Evolutionary conservation across 2,797 vertebrate genomes (phyloP).

Genomic region (Potorous gilbertii): DNA sequence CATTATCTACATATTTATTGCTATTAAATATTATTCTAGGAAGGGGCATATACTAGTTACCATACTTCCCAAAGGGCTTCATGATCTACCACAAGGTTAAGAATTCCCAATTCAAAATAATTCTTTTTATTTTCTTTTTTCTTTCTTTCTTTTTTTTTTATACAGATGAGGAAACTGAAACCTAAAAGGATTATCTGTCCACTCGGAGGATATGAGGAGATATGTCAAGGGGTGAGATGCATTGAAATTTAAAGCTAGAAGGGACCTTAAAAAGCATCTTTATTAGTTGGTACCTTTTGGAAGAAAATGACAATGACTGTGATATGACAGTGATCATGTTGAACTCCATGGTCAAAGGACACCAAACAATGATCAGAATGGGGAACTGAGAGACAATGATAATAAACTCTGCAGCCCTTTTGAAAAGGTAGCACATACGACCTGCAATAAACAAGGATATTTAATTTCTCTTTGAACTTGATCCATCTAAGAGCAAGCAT

Average conservation of each 20-base stretch:
- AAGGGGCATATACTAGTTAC: background rate
- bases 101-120: background rate
- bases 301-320: background rate
- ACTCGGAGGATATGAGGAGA: background rate
- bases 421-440: background rate
- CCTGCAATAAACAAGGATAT: background rate
- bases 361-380: background rate
- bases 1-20: background rate
- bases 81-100: background rate
- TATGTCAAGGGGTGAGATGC: background rate
- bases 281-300: background rate
- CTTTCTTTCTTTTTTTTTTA: background rate
- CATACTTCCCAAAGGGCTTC: background rate
- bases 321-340: background rate
- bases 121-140: background rate
- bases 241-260: background rate
- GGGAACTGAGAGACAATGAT: background rate
- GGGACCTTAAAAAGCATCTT: background rate
- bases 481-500: background rate
- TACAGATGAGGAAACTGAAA: background rate
- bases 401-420: conserved; percentile 9
- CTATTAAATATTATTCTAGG: background rate
- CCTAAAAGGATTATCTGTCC: background rate
- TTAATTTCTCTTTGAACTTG: background rate
- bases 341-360: background rate